Base-by-base conservation (phyloP, 1,140 invertebrate species). In the Papilio polytes region DNA sequence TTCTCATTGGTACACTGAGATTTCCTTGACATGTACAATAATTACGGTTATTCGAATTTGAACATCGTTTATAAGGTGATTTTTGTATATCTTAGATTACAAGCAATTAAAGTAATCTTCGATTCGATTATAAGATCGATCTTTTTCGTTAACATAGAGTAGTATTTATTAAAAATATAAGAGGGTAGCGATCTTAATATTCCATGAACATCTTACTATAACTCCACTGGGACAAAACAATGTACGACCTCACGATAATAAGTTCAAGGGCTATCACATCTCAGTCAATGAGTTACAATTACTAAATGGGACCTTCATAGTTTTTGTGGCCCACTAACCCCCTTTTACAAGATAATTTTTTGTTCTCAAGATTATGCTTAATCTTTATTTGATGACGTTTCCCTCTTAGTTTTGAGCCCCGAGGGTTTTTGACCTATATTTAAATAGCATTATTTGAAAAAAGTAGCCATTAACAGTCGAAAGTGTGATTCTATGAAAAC, bases 241-340 rank as follows among this genome's bases (percentile, higher is more conserved):
- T 18, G 20, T 48, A 74, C 48, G 31, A 3, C 20, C 56, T 53
- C 66, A 13, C 46, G 87, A 91, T 89, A 90, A 86, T 51, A 26
- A 82, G 88, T 87, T 92, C 87, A 90, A 89, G 87, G 88, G 90
- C 81, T 92, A 91, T 92, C 90, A 66, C 80, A 80, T 36, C 56
- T 85, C 86, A 74, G 82, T 84, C 91, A 90, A 81, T 88, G 85
- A 89, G 90, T 87, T 87, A 91, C 82, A 88, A 89, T 88, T 87
- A 86, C 86, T 86, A 87, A 78, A 80, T 83, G 80, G 78, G 85
- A 79, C 85, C 80, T 83, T 88, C 82, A 74, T 85, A 84, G 81
- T 85, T 87, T 93, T 94, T 91, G 92, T 92, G 89, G 85, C 81
- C 90, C 83, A 90, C 82, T 94, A 91, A 94, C 91, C 91, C 81